Evolutionary conservation across 2,113 vertebrate species (phyloP), one percentile per base, ranked within the genome.

Genomic region (Monopterus albus): DNA sequence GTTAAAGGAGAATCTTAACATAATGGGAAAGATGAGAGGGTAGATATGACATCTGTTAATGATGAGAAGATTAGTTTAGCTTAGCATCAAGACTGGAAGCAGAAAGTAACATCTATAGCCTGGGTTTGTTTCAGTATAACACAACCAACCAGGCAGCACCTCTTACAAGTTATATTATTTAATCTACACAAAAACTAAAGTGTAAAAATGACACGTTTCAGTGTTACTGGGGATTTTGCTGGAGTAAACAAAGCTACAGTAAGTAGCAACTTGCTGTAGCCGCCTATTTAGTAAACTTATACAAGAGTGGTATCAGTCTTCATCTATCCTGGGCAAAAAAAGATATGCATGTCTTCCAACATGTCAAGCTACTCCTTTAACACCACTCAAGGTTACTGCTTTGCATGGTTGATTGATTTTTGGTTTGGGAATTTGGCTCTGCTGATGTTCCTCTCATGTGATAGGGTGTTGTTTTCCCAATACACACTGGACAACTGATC

Each of bases 401-500:
- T 46, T 64, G 26, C 40, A 14, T 21, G 45, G 5, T 57, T 72
- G 28, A 47, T 11, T 71, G 11, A 42, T 23, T 43, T 62, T 31
- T 18, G 10, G 18, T 52, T 3, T 53, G 29, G 14, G 17, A 72
- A 15, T 17, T 38, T 25, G 21, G 15, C 25, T 45, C n/a, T 45
- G 55, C 59, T 15, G 21, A 49, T 43, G 80, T 33, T 52, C 50
- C 58, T 36, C 56, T 55, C 55, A 71, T 72, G 57, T 61, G 69
- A 77, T 46, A n/a, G 33, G 75, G 78, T 58, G 72, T 20, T 47
- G 77, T 76, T 75, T 63, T 42, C 51, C 72, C 73, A 84, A 84
- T 82, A 83, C 21, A 55, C 73, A 52, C 56, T 14, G 40, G 58
- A 67, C 26, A 31, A 31, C 75, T 84, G 86, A 88, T 88, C 85